Evolutionary conservation across 2,797 vertebrate species (phyloP).

Genomic region (Eulemur albifrons): DNA sequence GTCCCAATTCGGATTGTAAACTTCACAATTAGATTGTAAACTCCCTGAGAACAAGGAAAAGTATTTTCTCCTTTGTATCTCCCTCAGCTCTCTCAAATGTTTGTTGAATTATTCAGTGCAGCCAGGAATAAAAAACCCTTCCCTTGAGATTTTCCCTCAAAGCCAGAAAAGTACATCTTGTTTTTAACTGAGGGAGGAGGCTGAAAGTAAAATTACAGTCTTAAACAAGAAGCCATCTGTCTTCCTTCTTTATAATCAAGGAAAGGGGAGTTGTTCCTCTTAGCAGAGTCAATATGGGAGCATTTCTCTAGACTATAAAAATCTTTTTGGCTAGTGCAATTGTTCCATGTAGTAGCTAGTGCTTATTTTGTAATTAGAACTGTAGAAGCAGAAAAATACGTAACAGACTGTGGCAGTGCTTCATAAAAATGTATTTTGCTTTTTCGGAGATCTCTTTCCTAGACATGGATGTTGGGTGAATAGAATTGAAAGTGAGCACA

Average conservation of each 20-base stretch:
- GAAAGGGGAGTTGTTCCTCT: slow-evolving; percentile 72
- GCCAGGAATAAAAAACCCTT: slow-evolving; percentile 58
- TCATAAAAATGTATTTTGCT: slow-evolving; percentile 38
- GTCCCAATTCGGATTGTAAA: slow-evolving; percentile 42
- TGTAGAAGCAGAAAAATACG: slow-evolving; percentile 57
- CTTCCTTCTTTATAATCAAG: slow-evolving; percentile 77
- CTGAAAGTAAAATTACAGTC: slow-evolving; percentile 76
- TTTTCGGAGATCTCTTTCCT: slow-evolving; percentile 46
- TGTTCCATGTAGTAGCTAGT: slow-evolving; percentile 69
- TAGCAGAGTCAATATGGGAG: slow-evolving; percentile 72
- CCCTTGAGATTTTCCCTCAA: slow-evolving; percentile 74
- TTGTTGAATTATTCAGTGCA: slow-evolving; percentile 76
- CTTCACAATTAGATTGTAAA: slow-evolving; percentile 66
- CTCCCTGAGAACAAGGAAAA: slow-evolving; percentile 70
- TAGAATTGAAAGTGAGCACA: not conserved
- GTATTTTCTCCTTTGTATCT: slow-evolving; percentile 62
- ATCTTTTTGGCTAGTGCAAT: slow-evolving; percentile 63
- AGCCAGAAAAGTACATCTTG: slow-evolving; percentile 78
- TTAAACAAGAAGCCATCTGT: slow-evolving; percentile 80
- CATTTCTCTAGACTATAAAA: slow-evolving; percentile 74
- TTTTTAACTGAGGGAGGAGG: slow-evolving; percentile 74
- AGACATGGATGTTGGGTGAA: not conserved
- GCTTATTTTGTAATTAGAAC: slow-evolving; percentile 72
- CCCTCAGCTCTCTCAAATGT: slow-evolving; percentile 52
- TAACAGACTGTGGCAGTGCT: slow-evolving; percentile 34